Percentiles rank a stretch among this genome's conserved stretches.
phyloP scores from a whole-genome alignment of 2,888 invertebrate species.

The Pollenia angustigena region DNA sequence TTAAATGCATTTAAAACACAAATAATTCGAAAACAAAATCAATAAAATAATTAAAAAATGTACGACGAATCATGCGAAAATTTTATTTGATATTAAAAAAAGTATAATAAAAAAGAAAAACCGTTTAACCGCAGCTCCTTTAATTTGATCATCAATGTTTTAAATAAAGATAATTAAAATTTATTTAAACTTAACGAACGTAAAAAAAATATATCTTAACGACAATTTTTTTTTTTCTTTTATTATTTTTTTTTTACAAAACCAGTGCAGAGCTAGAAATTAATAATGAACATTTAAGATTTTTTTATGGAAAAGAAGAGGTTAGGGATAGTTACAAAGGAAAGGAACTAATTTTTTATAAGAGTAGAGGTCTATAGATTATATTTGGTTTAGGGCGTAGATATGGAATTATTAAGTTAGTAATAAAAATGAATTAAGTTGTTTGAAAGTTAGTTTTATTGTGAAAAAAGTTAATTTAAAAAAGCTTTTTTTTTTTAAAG shows the following conservation, averaged over 20 bases:
- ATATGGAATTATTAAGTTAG: conserved; percentile 38
- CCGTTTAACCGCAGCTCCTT: conserved; percentile 44
- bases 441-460: conserved; percentile 27
- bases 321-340: conserved; percentile 74
- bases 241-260: conserved; percentile 76
- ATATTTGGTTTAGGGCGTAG: conserved; percentile 6
- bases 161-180: conserved; percentile 47
- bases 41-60: not conserved
- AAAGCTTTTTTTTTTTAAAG: conserved; percentile 31
- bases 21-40: conserved; percentile 14
- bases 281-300: conserved; percentile 74
- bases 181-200: conserved; percentile 62
- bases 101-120: conserved; percentile 38
- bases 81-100: conserved; percentile 48
- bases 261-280: conserved; percentile 84
- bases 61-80: conserved; percentile 44
- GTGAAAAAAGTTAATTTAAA: conserved; percentile 24
- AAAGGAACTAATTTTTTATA: conserved; percentile 52
- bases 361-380: not conserved
- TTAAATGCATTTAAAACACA: conserved; percentile 19
- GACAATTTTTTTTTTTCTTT: conserved; percentile 33
- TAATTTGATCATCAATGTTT: conserved; percentile 29
- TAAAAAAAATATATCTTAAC: conserved; percentile 59
- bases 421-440: conserved; percentile 44
- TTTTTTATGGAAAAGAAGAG: conserved; percentile 31